These are phyloP conservation scores for Equus quagga DNA, from an alignment of 2,113 vertebrate genomes.

Conservation along the genomic window DNA sequence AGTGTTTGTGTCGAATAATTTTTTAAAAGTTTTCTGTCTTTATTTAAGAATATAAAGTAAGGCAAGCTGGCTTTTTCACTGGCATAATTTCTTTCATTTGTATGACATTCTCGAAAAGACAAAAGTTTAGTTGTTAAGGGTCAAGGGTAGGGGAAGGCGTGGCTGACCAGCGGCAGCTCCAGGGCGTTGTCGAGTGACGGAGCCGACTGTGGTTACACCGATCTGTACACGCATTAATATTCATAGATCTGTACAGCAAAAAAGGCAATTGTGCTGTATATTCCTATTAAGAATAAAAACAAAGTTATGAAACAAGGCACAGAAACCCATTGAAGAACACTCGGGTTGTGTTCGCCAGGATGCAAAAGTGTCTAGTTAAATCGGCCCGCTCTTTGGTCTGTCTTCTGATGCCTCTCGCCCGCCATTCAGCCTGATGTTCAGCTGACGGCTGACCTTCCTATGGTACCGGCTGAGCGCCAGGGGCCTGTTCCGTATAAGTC, in stretches of 20 bases:
- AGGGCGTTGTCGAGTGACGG: not conserved
- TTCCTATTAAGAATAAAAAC: not conserved
- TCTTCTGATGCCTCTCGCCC: not conserved
- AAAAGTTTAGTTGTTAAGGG: not conserved
- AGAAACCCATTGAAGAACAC: not conserved
- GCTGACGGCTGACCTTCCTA: not conserved
- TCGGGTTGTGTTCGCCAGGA: not conserved
- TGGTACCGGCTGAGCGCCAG: not conserved
- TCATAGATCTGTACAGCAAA: not conserved
- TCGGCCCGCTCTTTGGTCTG: not conserved
- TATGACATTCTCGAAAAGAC: not conserved
- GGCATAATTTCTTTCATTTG: conserved; percentile 23
- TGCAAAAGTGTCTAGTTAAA: not conserved
- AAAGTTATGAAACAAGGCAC: not conserved
- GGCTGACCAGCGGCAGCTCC: not conserved
- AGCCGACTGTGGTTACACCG: too few species aligned
- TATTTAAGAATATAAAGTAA: not conserved
- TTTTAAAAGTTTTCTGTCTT: not conserved
- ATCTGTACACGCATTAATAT: not conserved
- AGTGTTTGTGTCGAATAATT: not conserved
- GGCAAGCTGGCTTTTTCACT: not conserved
- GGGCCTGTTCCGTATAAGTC: not conserved
- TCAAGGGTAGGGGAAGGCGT: not conserved
- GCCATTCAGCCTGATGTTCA: not conserved
- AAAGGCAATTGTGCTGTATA: not conserved